Conservation (phyloP, 2,888 invertebrate species). For the Phengaris alcon region DNA sequence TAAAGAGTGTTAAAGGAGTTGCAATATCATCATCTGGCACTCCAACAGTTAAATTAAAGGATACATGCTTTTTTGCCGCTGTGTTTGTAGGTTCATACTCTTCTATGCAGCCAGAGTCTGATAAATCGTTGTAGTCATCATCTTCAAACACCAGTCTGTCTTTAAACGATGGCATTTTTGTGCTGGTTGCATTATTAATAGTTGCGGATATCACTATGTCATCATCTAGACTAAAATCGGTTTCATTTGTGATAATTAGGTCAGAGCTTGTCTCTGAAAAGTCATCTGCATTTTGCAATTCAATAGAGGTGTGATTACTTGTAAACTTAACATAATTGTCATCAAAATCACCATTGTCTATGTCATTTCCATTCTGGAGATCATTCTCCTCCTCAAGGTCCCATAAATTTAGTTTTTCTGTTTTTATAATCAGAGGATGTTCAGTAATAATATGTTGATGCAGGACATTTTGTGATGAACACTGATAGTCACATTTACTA, state of each 20-base stretch:
- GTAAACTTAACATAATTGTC: not conserved
- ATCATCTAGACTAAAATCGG: constrained; percentile 8
- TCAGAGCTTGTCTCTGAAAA: not conserved
- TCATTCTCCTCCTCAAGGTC: not conserved
- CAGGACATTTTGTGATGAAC: constrained; percentile 30
- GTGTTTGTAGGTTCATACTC: not conserved
- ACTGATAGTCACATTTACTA: constrained; percentile 30
- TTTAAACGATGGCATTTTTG: not conserved
- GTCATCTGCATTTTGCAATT: not conserved
- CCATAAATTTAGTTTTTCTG: constrained; percentile 16
- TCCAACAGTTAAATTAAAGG: not conserved
- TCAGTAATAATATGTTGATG: constrained; percentile 27
- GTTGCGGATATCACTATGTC: constrained; percentile 2
- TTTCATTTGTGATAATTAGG: not conserved
- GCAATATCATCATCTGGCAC: not conserved
- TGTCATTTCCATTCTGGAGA: not conserved
- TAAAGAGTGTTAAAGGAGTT: not conserved
- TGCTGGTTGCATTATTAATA: not conserved
- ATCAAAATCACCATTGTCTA: not conserved
- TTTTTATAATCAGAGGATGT: constrained; percentile 29
- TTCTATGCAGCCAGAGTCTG: not conserved
- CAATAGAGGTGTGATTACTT: not conserved
- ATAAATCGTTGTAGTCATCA: constrained; percentile 14
- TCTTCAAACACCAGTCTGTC: constrained; percentile 33
- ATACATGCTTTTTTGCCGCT: not conserved